Percentiles rank a stretch among this genome's conserved stretches.
Conservation (phyloP, 35 echinoderm and acorn worm species). For the Acanthaster planci region DNA sequence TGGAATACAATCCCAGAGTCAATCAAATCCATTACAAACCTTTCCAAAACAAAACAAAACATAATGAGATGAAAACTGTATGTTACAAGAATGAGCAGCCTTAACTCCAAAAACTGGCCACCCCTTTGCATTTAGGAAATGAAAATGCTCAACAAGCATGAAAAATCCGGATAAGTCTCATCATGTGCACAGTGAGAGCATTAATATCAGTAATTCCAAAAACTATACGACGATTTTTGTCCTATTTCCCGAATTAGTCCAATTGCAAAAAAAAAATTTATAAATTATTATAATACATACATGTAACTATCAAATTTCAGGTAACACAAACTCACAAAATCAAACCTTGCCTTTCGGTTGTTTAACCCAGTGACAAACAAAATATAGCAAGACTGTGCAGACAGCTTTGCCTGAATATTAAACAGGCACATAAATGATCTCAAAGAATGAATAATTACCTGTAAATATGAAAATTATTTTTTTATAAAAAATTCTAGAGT, state of each 20-base stretch:
- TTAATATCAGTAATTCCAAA: conserved; percentile 7
- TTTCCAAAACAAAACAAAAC: not conserved
- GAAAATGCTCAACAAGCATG: too few relatives aligned
- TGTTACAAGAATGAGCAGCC: not conserved
- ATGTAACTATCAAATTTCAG: conserved; percentile 54
- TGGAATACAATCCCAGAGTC: conserved; percentile 12
- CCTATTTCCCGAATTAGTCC: conserved; percentile 7
- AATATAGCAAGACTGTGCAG: conserved; percentile 1
- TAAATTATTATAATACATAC: conserved; percentile 61
- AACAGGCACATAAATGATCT: conserved; percentile 33
- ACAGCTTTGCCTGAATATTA: conserved; percentile 15
- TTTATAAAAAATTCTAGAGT: conserved; percentile 31
- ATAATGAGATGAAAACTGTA: not conserved
- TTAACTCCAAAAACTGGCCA: not conserved
- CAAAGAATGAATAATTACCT: conserved; percentile 21
- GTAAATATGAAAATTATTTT: conserved; percentile 35
- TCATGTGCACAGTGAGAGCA: not conserved
- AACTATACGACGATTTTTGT: not conserved
- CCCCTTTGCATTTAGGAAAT: too few relatives aligned
- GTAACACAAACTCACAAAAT: conserved; percentile 31
- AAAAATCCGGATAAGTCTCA: too few relatives aligned
- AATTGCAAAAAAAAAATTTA: conserved; percentile 35
- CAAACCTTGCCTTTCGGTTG: not conserved
- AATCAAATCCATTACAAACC: not conserved
- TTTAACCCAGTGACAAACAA: not conserved